phyloP scores from a whole-genome alignment of 2,888 invertebrate species.

The Megastigmus dorsalis region DNA sequence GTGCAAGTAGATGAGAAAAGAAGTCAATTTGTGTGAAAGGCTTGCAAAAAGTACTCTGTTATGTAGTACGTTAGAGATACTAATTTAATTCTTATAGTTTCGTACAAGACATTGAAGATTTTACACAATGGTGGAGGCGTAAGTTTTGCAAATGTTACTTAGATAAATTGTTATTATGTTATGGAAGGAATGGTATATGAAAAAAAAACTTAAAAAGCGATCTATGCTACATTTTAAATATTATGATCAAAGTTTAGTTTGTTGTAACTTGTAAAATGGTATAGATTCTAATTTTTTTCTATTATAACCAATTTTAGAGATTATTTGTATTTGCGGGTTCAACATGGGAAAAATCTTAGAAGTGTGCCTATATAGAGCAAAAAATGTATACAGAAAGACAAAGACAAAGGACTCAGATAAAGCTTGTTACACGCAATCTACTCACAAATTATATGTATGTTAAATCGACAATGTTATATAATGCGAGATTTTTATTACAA shows the following conservation, averaged over 20 bases:
- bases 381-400: slow-evolving; percentile 47
- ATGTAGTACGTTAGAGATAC: slow-evolving; percentile 33
- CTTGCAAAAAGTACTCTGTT: slow-evolving; percentile 39
- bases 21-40: slow-evolving; percentile 5
- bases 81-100: slow-evolving; percentile 36
- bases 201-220: slow-evolving; percentile 39
- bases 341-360: slow-evolving; percentile 41
- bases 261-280: slow-evolving; percentile 42
- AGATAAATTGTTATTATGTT: slow-evolving; percentile 49
- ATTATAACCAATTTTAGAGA: slow-evolving; percentile 46
- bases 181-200: slow-evolving; percentile 33
- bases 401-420: slow-evolving; percentile 18
- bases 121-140: slow-evolving; percentile 48
- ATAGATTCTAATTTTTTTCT: slow-evolving; percentile 40
- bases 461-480: slow-evolving; percentile 59
- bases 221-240: slow-evolving; percentile 33
- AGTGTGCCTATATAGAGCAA: slow-evolving; percentile 55
- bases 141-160: slow-evolving; percentile 55
- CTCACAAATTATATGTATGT: slow-evolving; percentile 61
- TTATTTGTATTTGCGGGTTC: slow-evolving; percentile 43
- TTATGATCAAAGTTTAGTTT: slow-evolving; percentile 35
- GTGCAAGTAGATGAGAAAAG: slow-evolving; percentile 6
- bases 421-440: slow-evolving; percentile 47
- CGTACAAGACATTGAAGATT: slow-evolving; percentile 40
- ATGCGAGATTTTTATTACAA: slow-evolving; percentile 63